Percentiles rank a stretch among this genome's conserved stretches.
Evolutionary conservation across 2,888 invertebrate species (phyloP).

Genomic region (Tetanocera ferruginea): DNA sequence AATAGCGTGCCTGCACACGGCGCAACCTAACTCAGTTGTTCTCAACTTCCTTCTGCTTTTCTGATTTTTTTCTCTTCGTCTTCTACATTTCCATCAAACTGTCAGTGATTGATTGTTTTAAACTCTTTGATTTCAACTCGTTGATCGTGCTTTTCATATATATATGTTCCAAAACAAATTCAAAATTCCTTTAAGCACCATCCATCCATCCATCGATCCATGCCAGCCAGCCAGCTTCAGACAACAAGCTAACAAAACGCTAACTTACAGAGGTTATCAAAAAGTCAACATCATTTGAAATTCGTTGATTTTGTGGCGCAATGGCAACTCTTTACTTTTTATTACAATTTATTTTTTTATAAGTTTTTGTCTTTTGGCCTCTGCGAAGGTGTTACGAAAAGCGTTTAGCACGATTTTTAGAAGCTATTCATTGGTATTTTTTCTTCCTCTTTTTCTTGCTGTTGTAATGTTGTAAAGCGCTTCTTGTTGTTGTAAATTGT

Average conservation of each 20-base stretch:
- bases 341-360: not conserved
- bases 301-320: slow-evolving; percentile 41
- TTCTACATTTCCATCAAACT: slow-evolving; percentile 41
- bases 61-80: not conserved
- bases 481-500: not conserved
- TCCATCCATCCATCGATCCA: slow-evolving; percentile 11
- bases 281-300: slow-evolving; percentile 41
- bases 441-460: not conserved
- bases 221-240: not conserved
- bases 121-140: slow-evolving; percentile 16
- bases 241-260: not conserved
- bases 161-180: not conserved
- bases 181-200: slow-evolving; percentile 15
- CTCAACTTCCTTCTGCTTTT: not conserved
- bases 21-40: not conserved
- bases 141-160: slow-evolving; percentile 4
- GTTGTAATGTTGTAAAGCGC: not conserved
- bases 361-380: not conserved
- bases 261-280: slow-evolving; percentile 38
- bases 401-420: not conserved
- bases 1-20: too few relatives aligned
- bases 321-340: slow-evolving; percentile 36
- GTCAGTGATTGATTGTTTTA: slow-evolving; percentile 65
- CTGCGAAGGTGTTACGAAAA: not conserved
- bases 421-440: not conserved